Conservation (phyloP, 2,888 invertebrate genomes). For the Chloromyia formosa region DNA sequence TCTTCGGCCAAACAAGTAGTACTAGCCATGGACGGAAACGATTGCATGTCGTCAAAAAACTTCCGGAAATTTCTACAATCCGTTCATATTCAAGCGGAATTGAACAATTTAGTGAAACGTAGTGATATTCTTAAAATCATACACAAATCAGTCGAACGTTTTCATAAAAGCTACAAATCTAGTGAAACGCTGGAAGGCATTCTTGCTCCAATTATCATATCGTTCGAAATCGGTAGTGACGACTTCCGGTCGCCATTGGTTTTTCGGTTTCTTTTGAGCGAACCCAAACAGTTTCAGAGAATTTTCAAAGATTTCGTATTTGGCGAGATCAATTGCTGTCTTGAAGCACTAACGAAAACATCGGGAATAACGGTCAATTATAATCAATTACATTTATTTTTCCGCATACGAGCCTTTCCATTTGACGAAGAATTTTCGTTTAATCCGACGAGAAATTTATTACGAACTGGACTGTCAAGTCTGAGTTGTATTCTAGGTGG, state of each 20-base stretch:
- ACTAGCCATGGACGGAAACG: conserved; percentile 16
- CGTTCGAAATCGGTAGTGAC: conserved; percentile 12
- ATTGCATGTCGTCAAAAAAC: neutral
- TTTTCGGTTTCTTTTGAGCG: conserved; percentile 25
- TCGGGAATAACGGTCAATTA: neutral
- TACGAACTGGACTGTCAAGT: conserved; percentile 53
- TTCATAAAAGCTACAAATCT: conserved; percentile 16
- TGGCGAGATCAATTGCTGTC: neutral
- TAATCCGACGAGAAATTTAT: conserved; percentile 44
- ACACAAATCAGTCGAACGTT: conserved; percentile 22
- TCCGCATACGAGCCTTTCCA: conserved; percentile 36
- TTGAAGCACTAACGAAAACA: conserved; percentile 8
- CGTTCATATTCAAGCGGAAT: neutral
- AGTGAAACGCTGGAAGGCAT: conserved; percentile 20
- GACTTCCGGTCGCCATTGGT: conserved; percentile 33
- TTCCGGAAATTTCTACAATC: neutral
- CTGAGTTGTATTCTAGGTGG: conserved; percentile 58
- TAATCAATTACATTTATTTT: conserved; percentile 44
- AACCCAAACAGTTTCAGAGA: conserved; percentile 37
- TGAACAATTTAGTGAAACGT: neutral
- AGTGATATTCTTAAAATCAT: conserved; percentile 14
- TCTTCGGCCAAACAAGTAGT: too few relatives aligned
- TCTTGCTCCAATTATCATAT: conserved; percentile 37
- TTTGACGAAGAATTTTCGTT: neutral
- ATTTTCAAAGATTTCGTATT: conserved; percentile 18